Conservation (phyloP, 2,797 vertebrate species). For the Coccyzus lansbergi region DNA sequence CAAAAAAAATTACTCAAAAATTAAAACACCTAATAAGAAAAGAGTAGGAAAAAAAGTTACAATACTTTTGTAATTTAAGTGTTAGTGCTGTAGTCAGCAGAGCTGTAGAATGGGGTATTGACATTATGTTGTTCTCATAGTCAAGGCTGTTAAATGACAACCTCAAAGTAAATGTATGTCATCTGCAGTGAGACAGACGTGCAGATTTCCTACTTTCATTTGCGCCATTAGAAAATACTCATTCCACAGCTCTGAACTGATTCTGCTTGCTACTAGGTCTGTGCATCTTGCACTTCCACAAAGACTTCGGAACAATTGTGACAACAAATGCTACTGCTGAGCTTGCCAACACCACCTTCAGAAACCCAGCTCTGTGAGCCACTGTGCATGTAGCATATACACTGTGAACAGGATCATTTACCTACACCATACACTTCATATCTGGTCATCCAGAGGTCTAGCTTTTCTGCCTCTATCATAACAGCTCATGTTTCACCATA, state of each 20-base stretch:
- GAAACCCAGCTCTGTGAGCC: background rate
- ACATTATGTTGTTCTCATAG: background rate
- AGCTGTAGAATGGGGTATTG: background rate
- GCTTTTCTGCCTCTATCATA: background rate
- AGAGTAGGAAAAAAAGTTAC: background rate
- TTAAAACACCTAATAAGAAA: background rate
- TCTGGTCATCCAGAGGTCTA: background rate
- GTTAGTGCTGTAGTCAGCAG: background rate
- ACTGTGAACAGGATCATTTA: background rate
- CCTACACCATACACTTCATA: background rate
- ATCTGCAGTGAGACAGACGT: background rate
- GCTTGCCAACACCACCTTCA: background rate
- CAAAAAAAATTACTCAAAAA: background rate
- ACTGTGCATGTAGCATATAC: fast-evolving
- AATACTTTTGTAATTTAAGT: background rate
- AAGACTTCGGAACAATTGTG: background rate
- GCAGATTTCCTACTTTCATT: background rate
- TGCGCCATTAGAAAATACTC: background rate
- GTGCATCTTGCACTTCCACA: background rate
- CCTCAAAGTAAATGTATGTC: background rate
- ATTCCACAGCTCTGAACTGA: background rate
- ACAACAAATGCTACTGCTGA: background rate
- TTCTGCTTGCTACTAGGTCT: background rate
- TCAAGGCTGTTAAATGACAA: background rate
- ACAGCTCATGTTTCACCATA: background rate